Base-by-base conservation (phyloP, 2,888 invertebrate species). In the Apamea crenata region DNA sequence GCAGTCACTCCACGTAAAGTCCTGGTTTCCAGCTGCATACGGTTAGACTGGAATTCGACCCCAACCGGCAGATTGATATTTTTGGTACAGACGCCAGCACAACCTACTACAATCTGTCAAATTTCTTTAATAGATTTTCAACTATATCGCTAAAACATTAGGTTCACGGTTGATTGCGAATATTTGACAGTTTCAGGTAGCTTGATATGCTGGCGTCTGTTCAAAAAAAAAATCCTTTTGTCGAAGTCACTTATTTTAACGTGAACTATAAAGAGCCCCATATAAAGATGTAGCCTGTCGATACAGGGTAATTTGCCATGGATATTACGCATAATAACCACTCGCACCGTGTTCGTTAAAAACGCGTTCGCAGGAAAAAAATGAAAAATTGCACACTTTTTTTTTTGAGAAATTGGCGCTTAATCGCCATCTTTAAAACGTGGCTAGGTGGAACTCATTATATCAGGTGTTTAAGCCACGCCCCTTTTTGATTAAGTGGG, bases 291-390 rank as follows among this genome's bases (percentile, higher is more conserved):
- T 91, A 91, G 90, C 88, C 61, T 78, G 90, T 89, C 90, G 94
- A 94, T 94, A 92, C 85, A 76, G 75, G 91, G 92, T 90, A 94
- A 94, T 94, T 94, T 93, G 88, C 90, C 81, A 79, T 86, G 85
- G 86, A 91, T 91, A 89, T 89, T 88, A 88, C 84, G 90, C 78
- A 77, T 88, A 91, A 91, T 91, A 90, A 89, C 88, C 81, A 53
- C 63, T 72, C 85, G 59, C 73, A 75, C 63, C 73, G 78, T 84
- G 87, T 66, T 87, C 87, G 87, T 86, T 88, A 86, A 87, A 88
- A 91, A 88, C 86, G 81, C 84, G 89, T 89, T 91, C 70, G 12
- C 44, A 21, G 72, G 29, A 82, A 84, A 84, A 70, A 81, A 82
- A 65, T 8, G 8, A 32, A 74, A 72, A 76, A 69, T 14, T n/a